phyloP scores from a whole-genome alignment of 2,797 vertebrate genomes.

The Chelmon rostratus region DNA sequence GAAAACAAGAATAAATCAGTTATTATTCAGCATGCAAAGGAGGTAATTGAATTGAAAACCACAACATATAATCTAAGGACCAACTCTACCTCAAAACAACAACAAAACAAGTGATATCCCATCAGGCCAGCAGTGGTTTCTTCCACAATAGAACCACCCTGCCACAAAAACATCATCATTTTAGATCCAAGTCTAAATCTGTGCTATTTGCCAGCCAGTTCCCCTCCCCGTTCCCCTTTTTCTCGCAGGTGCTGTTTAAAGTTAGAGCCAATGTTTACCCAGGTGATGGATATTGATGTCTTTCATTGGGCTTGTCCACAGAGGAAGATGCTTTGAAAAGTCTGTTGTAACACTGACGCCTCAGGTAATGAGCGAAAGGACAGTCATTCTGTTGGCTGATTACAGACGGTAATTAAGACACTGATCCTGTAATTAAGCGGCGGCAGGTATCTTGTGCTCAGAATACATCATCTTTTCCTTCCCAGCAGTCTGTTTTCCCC shows the following conservation, averaged over 20 bases:
- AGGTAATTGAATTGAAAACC: not conserved
- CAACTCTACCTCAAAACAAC: not conserved
- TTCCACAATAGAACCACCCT: slow-evolving; percentile 2
- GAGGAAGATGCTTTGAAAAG: slow-evolving; percentile 33
- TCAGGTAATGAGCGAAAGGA: slow-evolving; percentile 73
- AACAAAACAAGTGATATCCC: not conserved
- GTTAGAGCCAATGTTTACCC: slow-evolving; percentile 46
- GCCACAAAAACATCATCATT: slow-evolving; percentile 15
- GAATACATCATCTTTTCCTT: slow-evolving; percentile 55
- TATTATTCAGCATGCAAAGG: not conserved
- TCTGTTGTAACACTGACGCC: slow-evolving; percentile 60
- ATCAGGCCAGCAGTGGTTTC: not conserved
- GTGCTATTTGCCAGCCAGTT: slow-evolving; percentile 29
- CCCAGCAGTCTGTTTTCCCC: slow-evolving; percentile 4
- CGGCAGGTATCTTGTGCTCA: slow-evolving; percentile 65
- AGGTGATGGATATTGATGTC: slow-evolving; percentile 53
- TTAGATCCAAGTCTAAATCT: slow-evolving; percentile 29
- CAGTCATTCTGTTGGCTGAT: slow-evolving; percentile 72
- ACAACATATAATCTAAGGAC: not conserved
- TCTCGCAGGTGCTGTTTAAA: slow-evolving; percentile 45
- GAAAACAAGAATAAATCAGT: not conserved
- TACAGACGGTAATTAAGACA: slow-evolving; percentile 80
- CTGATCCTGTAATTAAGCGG: slow-evolving; percentile 77
- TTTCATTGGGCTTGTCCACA: slow-evolving; percentile 36
- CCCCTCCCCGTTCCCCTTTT: not conserved